A percentile compares a stretch with the other conserved stretches of the same genome.
Conservation (phyloP, 2,888 invertebrate species). For the Fragum whitleyi region DNA sequence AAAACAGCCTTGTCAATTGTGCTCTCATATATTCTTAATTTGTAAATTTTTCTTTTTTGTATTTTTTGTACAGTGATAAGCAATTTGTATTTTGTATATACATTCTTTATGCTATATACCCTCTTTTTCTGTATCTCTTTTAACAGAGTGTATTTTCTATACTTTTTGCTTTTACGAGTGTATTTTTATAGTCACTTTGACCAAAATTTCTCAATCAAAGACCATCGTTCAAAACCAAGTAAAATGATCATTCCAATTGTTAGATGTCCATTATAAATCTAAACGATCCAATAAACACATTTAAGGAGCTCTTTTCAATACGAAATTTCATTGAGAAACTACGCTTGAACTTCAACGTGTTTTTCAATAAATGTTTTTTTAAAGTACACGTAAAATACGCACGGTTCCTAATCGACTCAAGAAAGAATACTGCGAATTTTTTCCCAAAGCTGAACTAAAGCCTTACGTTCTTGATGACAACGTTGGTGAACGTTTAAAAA, state of each 20-base stretch:
- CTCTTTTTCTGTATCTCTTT: constrained; percentile 32
- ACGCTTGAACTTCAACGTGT: too few relatives aligned
- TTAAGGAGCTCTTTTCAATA: too few relatives aligned
- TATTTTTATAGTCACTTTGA: constrained; percentile 23
- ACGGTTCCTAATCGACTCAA: too few relatives aligned
- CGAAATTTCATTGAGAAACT: too few relatives aligned
- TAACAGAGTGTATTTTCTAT: constrained; percentile 42
- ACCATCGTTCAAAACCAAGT: background rate
- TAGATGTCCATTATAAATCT: too few relatives aligned
- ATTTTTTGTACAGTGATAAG: constrained; percentile 55
- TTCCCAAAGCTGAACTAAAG: too few relatives aligned
- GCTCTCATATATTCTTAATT: constrained; percentile 9
- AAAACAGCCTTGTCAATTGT: constrained; percentile 32
- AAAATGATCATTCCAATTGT: background rate
- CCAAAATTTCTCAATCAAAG: background rate
- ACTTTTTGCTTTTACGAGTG: constrained; percentile 13
- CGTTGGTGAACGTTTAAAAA: too few relatives aligned
- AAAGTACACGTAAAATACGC: too few relatives aligned
- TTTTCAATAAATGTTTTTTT: too few relatives aligned
- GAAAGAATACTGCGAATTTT: too few relatives aligned
- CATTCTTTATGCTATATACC: constrained; percentile 43
- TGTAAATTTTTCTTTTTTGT: constrained; percentile 44
- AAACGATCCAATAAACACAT: too few relatives aligned
- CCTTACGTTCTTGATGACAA: too few relatives aligned
- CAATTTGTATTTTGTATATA: constrained; percentile 56